These are phyloP conservation scores for Prionailurus bengalensis DNA, from an alignment of 2,113 vertebrate species.

Conservation along the genomic window DNA sequence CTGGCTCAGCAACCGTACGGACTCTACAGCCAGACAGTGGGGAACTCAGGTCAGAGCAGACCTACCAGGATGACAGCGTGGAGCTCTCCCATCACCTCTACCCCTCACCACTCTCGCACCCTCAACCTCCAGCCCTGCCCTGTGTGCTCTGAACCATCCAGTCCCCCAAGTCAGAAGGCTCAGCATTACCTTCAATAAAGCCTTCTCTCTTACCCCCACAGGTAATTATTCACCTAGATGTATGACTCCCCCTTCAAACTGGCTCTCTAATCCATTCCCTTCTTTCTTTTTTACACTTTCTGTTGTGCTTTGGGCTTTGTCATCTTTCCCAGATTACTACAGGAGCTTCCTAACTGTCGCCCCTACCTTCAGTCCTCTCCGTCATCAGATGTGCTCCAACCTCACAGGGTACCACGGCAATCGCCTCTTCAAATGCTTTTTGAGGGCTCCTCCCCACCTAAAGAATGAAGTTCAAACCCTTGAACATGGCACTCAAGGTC, in stretches of 20 bases:
- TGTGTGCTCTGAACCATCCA: neutral
- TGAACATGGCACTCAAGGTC: neutral
- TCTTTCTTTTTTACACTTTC: neutral
- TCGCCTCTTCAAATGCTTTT: neutral
- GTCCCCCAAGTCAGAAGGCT: neutral
- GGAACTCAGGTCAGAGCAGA: neutral
- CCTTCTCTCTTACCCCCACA: neutral
- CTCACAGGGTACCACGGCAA: neutral
- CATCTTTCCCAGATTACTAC: neutral
- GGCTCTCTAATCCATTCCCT: neutral
- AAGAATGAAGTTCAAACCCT: neutral
- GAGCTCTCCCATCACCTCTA: neutral
- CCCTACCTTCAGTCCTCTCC: neutral
- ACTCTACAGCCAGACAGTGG: neutral
- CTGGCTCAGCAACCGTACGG: neutral
- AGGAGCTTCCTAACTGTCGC: neutral
- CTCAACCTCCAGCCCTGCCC: neutral
- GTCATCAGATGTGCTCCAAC: neutral
- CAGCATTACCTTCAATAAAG: neutral
- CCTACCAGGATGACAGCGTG: neutral
- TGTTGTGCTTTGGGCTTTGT: neutral
- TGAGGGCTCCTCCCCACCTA: neutral
- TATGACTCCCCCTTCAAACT: neutral
- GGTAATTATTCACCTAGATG: neutral
- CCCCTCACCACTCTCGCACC: neutral